phyloP scores from a whole-genome alignment of 2,888 invertebrate genomes.

The Drosophila phalerata region DNA sequence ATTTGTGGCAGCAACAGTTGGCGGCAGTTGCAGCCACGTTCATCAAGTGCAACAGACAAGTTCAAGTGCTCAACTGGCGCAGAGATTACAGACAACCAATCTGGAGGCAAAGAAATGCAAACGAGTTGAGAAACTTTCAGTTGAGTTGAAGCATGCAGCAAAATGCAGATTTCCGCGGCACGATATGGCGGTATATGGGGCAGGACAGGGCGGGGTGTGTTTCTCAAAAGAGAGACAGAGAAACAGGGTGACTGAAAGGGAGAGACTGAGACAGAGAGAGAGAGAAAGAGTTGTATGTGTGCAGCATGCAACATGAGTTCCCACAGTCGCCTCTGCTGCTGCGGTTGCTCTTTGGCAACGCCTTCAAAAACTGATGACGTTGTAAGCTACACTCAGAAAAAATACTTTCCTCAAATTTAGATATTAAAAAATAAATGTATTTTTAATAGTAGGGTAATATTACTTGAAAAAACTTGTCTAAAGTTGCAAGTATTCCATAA shows the following conservation, averaged over 20 bases:
- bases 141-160: conserved; percentile 27
- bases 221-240: not conserved
- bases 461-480: too few relatives aligned
- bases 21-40: conserved; percentile 25
- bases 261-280: not conserved
- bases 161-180: conserved; percentile 80
- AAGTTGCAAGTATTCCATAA: too few relatives aligned
- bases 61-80: conserved; percentile 51
- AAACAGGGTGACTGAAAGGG: not conserved
- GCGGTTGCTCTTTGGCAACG: conserved; percentile 80
- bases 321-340: conserved; percentile 73
- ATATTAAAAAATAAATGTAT: too few relatives aligned
- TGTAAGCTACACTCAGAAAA: conserved; percentile 53
- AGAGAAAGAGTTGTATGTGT: conserved; percentile 54
- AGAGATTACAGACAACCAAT: conserved; percentile 73
- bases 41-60: conserved; percentile 60
- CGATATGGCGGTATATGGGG: conserved; percentile 57
- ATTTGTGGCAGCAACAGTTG: conserved; percentile 20
- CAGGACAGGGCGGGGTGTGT: conserved; percentile 7
- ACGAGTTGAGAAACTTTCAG: conserved; percentile 58
- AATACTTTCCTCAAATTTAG: not conserved
- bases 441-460: too few relatives aligned
- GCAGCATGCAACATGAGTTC: conserved; percentile 79
- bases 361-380: conserved; percentile 81
- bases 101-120: conserved; percentile 70